Evolutionary conservation across 2,113 vertebrate genomes (phyloP), one percentile per base, ranked within the genome.

Genomic region (Phyllostomus hastatus): DNA sequence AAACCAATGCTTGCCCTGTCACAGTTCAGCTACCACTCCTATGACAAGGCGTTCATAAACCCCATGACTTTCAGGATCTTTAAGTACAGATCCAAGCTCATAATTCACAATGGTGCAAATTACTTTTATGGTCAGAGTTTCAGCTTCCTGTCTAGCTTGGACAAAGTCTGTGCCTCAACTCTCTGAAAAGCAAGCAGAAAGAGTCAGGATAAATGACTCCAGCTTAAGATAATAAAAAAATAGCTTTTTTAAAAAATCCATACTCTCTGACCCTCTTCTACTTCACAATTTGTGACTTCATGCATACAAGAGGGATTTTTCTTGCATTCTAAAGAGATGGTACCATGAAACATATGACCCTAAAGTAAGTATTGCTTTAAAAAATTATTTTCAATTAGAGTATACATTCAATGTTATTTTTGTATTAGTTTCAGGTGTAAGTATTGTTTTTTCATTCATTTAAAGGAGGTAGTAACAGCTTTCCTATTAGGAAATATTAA

Each of bases 141-240:
- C 54, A 88, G 20, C 69, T 94, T 97, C 88, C n/a, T 14, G 26
- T 92, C 96, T 88, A 66, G 38, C 69, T 61, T 57, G 64, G 28
- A 59, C 28, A 50, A 54, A 1, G 9, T 81, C 50, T 59, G 50
- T 81, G n/a, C 26, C 38, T 41, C n/a, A n/a, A 7, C 19, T 50
- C n/a, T 81, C 76, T 43, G 35, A 83, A 48, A 96, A 94, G 79
- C 69, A 92, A 69, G 79, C 48, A 76, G 41, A 86, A 52, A 69
- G 33, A 7, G 10, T 92, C 41, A 90, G 41, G 41, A 79, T 95
- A 90, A 79, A 90, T 50, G 17, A 87, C 33, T 94, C 43, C 9
- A 52, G 5, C 14, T 61, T 38, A 69, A 11, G 16, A 16, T 67
- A 43, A 67, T 57, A 52, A 89, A 78, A 78, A 78, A 92, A 79